phyloP scores from a whole-genome alignment of 2,888 invertebrate genomes.

The Andricus quercusramuli region DNA sequence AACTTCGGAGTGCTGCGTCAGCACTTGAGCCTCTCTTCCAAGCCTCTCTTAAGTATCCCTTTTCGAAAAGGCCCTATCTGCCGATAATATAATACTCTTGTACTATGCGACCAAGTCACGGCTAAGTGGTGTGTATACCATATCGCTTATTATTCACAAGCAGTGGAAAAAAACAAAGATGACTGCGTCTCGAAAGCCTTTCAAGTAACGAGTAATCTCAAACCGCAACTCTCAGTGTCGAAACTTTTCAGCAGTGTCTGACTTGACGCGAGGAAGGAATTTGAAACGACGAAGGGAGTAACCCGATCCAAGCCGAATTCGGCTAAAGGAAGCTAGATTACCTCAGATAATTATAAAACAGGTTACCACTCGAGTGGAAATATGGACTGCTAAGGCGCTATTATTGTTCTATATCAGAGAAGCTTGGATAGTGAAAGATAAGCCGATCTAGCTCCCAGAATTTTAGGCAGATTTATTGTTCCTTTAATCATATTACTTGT shows the following conservation, averaged over 20 bases:
- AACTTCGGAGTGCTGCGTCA: constrained; percentile 76
- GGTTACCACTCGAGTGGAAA: not conserved
- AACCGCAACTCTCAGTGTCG: not conserved
- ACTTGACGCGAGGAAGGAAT: not conserved
- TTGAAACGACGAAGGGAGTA: constrained; percentile 3
- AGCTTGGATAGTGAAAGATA: not conserved
- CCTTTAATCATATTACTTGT: not conserved
- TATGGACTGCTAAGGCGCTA: not conserved
- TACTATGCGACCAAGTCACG: constrained; percentile 20
- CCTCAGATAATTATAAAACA: constrained; percentile 3
- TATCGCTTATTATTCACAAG: constrained; percentile 32
- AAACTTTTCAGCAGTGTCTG: not conserved
- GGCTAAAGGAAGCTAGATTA: not conserved
- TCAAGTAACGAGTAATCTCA: constrained; percentile 26
- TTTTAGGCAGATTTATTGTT: not conserved
- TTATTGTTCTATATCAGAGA: not conserved
- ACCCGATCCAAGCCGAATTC: constrained; percentile 4
- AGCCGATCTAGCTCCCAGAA: not conserved
- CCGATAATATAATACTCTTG: constrained; percentile 38
- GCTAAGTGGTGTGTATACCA: constrained; percentile 38
- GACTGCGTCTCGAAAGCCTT: constrained; percentile 16
- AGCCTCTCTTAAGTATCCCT: constrained; percentile 42
- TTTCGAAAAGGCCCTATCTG: constrained; percentile 39
- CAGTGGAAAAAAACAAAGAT: constrained; percentile 19
- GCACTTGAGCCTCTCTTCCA: constrained; percentile 67